A percentile compares a stretch with the other conserved stretches of the same genome.
Evolutionary conservation across 2,113 vertebrate species (phyloP).

Genomic region (Barnardius zonarius): DNA sequence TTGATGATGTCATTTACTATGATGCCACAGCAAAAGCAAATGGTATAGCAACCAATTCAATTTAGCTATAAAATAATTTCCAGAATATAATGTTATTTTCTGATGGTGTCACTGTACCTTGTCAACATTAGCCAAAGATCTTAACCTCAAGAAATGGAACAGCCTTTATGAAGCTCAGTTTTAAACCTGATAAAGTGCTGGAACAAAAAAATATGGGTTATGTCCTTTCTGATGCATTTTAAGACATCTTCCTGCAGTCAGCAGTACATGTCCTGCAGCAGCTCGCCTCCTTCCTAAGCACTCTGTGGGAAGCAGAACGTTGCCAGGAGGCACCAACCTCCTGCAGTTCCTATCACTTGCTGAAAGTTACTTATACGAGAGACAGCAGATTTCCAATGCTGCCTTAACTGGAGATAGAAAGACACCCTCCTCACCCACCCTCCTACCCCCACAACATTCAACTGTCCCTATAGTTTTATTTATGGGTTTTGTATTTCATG

Average conservation of each 20-base stretch:
- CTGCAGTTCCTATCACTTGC: neutral
- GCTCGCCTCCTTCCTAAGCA: neutral
- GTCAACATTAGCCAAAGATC: neutral
- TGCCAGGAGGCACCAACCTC: conserved; percentile 6
- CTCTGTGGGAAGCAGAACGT: neutral
- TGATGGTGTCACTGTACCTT: neutral
- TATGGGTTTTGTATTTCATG: conserved; percentile 2
- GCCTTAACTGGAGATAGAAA: neutral
- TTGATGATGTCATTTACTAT: conserved; percentile 51
- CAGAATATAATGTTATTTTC: neutral
- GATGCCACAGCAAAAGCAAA: conserved; percentile 38
- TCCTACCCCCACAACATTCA: neutral
- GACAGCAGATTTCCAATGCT: neutral
- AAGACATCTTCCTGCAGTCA: neutral
- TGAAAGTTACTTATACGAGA: neutral
- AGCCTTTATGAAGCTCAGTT: conserved; percentile 3
- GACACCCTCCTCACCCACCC: neutral
- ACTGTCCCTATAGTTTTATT: neutral
- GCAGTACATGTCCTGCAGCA: neutral
- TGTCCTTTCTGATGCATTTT: neutral
- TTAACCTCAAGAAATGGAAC: neutral
- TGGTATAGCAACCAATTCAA: conserved; percentile 8
- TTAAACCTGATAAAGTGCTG: neutral
- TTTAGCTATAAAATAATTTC: conserved; percentile 47
- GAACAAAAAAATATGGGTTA: neutral